Conservation (phyloP, 2,797 vertebrate species). For the Periophthalmus magnuspinnatus region DNA sequence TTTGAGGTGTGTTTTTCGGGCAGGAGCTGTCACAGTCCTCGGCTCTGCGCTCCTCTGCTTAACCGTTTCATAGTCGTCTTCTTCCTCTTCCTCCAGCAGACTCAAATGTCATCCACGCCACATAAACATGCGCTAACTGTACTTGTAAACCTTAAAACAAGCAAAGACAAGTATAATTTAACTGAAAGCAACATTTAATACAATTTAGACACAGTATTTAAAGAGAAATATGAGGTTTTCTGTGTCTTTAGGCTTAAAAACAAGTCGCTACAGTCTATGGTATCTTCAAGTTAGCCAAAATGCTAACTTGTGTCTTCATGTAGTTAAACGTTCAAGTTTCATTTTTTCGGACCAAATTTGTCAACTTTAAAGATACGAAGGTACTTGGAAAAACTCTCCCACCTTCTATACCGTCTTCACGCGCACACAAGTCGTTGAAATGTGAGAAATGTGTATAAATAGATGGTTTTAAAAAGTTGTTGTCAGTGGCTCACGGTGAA, state of each 20-base stretch:
- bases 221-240: neutral
- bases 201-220: neutral
- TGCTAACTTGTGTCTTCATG: neutral
- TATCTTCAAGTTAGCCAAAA: constrained; percentile 3
- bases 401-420: constrained; percentile 17
- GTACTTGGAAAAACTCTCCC: neutral
- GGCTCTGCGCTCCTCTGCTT: constrained; percentile 22
- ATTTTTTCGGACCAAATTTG: neutral
- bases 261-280: too few species aligned
- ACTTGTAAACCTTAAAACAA: neutral
- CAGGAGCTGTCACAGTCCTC: constrained; percentile 1
- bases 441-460: neutral
- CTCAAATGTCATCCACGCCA: constrained; percentile 37
- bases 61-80: constrained; percentile 51
- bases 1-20: constrained; percentile 20
- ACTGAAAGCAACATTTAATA: neutral
- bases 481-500: constrained; percentile 15
- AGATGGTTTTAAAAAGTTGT: constrained; percentile 21
- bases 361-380: rapidly evolving
- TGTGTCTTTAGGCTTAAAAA: neutral
- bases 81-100: constrained; percentile 72
- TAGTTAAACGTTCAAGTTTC: neutral
- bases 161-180: neutral
- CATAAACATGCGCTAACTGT: neutral
- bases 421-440: neutral